phyloP scores from a whole-genome alignment of 2,888 invertebrate species.

The Lutraria lutraria region DNA sequence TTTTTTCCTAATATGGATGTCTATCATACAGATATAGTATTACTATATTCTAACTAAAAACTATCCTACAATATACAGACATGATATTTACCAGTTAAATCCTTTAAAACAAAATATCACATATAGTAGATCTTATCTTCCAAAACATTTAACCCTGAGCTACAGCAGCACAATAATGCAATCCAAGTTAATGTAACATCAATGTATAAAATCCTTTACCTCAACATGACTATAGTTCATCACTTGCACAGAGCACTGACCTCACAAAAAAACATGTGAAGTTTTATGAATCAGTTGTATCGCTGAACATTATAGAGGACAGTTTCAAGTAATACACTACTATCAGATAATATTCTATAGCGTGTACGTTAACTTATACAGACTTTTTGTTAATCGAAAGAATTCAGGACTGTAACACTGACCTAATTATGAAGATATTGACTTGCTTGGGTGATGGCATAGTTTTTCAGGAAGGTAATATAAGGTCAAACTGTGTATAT shows the following conservation, averaged over 20 bases:
- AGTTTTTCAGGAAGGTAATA: not conserved
- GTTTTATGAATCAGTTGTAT: not conserved
- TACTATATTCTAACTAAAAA: not conserved
- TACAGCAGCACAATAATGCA: not conserved
- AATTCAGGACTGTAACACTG: not conserved
- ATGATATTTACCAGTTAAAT: not conserved
- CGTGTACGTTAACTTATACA: not conserved
- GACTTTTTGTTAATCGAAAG: not conserved
- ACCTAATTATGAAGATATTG: not conserved
- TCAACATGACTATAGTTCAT: constrained; percentile 9
- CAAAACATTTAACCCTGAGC: not conserved
- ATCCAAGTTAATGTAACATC: not conserved
- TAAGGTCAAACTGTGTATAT: not conserved
- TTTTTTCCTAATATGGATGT: no score
- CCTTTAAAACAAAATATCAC: not conserved
- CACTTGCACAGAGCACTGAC: constrained; percentile 5
- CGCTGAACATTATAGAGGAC: not conserved
- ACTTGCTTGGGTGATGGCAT: not conserved
- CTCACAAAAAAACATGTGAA: not conserved
- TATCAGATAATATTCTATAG: constrained; percentile 1
- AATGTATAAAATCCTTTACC: not conserved
- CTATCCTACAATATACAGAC: not conserved
- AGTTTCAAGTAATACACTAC: not conserved
- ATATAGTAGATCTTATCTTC: not conserved
- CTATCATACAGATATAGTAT: no score